Evolutionary conservation across 2,888 invertebrate species (phyloP), one percentile per base, ranked within the genome.

Genomic region (Idaea straminata): DNA sequence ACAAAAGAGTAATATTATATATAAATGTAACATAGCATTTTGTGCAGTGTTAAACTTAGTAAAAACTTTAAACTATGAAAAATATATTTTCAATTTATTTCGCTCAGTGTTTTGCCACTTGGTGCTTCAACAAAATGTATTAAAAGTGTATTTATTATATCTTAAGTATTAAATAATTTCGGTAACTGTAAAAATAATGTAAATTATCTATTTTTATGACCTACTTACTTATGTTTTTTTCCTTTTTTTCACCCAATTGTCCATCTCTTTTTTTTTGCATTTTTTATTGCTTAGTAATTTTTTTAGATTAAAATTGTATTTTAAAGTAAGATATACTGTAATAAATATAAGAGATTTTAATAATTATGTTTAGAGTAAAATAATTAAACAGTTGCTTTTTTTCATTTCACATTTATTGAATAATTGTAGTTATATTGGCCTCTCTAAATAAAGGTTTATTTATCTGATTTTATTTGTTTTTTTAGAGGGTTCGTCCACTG

Each of bases 371-470:
- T 76, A 81, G 82, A 77, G 73, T 76, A 77, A 25, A 77, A 79
- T 72, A 76, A 74, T 77, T 64, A 78, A 79, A 83, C 85, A 82
- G 84, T 87, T 87, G 83, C 84, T 71, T 75, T 82, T 82, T 80
- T 83, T 80, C 60, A 80, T 83, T 84, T 83, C 81, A 80, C 75
- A 63, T 73, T 83, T 78, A 25, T 58, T 16, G 34, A 59, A 78
- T 79, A 83, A 82, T 82, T 84, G 83, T 85, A 87, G 82, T 83
- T 84, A 80, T 86, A 87, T 87, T 87, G 90, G 90, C 91, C 89
- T 91, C 90, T 90, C 90, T 89, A 86, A 89, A 87, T 89, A 89
- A 87, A 87, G 76, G 81, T 87, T 85, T 91, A 89, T 91, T 89
- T 89, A 89, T 86, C 87, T 82, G 81, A 82, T 74, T 68, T 57